Evolutionary conservation across 2,888 invertebrate genomes (phyloP), one percentile per base, ranked within the genome.

Genomic region (Idaea biselata): DNA sequence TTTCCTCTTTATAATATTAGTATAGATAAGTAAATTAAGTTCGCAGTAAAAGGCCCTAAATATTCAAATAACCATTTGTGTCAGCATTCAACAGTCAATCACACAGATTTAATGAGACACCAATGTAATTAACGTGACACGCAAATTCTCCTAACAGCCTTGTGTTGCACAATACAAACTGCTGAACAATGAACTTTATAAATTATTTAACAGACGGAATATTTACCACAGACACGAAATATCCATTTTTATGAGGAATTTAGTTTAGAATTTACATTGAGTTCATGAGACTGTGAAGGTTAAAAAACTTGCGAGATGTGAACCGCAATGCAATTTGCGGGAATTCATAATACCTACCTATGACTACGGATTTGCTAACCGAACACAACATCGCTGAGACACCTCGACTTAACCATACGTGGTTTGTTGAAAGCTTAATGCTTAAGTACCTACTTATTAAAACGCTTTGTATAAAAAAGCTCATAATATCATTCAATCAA

Each of bases 61-160:
- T 44, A 44, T 44, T 44, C 44, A 44, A 44, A 44, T 44, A 44
- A 44, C 44, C 44, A 44, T 44, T 44, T 44, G 8, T 44, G 44
- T 44, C 44, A 14, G 44, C 44, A 44, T 44, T 44, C 44, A 44
- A 11, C 55, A 55, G 16, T 17, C 55, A 17, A 55, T 55, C 16
- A 7, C 18, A 55, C 16, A 55, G 18, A 55, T 57, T 55, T 58
- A 59, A 61, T 61, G 53, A 60, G 33, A 18, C 8, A 18, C 58
- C 55, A 55, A 63, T 18, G n/a, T 61, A 63, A 66, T 63, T 61
- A 61, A 54, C 55, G 60, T 60, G 63, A 63, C 61, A 61, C 54
- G 16, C 11, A 58, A 44, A 44, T 44, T 44, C 44, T 44, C 44
- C 44, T 11, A 7, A 44, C 44, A 44, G 44, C 44, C 44, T 44